Evolutionary conservation across 2,797 vertebrate genomes (phyloP), one percentile per base, ranked within the genome.

Genomic region (Notoglanidium macrostoma): DNA sequence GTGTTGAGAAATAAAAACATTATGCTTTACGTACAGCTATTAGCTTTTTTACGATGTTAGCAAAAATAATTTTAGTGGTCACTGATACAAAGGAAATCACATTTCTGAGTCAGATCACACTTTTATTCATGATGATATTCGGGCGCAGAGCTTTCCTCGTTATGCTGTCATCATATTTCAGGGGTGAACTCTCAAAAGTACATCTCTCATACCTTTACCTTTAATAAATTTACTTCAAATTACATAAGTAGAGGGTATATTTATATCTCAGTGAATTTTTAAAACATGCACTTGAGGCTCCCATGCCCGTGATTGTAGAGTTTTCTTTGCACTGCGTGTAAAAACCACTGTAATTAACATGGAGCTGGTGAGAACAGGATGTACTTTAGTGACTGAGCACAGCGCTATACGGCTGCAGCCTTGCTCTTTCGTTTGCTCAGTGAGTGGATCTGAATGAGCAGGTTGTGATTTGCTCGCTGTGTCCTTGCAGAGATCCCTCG

Each of bases 401-500:
- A 49, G 44, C 19, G 21, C 49, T 21, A 11, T 23, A 57, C 46
- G 17, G 59, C 76, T 76, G 78, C 67, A 88, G 55, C 83, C 55
- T 79, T 63, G 59, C 65, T 6, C 29, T 81, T 67, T 14, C 65
- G 9, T 44, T 81, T 67, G 21, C 11, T 10, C 59, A 23, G 76
- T n/a, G 77, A 79, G 77, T 80, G 35, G 68, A 63, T 61, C 84
- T 63, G 11, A 32, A 54, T 12, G 77, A 49, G 67, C 67, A 67
- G 57, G 19, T 55, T 82, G 57, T 83, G 68, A 80, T 87, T 76
- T 46, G 87, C 73, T 83, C 51, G 54, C 7, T 15, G 32, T 67
- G 73, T 89, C 68, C 74, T 85, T 84, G 86, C 67, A 29, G 40
- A 63, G 83, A 35, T 89, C 87, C 84, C 85, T 85, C 23, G 83